These are phyloP conservation scores for Numida meleagris DNA, from an alignment of 2,113 vertebrate genomes.

Conservation along the genomic window DNA sequence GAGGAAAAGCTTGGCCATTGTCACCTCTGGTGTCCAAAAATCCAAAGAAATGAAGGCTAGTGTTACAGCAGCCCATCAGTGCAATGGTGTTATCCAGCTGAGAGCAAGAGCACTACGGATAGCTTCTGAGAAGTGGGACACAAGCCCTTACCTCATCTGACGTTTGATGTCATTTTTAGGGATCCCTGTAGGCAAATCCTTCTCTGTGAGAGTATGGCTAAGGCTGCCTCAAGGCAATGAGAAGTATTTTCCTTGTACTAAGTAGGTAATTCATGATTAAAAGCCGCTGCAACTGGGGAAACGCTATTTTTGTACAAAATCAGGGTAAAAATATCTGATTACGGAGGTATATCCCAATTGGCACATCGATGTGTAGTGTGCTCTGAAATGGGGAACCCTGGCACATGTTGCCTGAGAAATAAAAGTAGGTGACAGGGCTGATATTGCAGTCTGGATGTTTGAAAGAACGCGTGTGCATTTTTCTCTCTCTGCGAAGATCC, in stretches of 20 bases:
- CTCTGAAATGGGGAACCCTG: neutral
- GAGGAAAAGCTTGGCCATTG: neutral
- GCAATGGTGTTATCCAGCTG: neutral
- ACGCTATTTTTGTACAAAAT: neutral
- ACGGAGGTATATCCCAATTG: slow-evolving; percentile 3
- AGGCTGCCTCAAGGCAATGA: neutral
- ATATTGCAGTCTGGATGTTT: slow-evolving; percentile 2
- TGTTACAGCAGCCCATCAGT: neutral
- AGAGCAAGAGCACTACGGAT: neutral
- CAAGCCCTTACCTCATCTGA: neutral
- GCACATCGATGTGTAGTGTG: neutral
- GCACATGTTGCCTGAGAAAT: slow-evolving; percentile 1
- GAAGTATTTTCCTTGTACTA: neutral
- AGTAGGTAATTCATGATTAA: neutral
- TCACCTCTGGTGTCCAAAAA: neutral
- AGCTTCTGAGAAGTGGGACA: neutral
- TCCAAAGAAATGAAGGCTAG: neutral
- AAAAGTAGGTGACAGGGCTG: neutral
- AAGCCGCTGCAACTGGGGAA: slow-evolving; percentile 14
- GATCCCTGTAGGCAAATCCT: neutral
- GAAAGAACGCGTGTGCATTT: neutral
- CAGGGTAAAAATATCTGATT: slow-evolving; percentile 34
- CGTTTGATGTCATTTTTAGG: neutral
- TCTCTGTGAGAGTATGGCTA: neutral
- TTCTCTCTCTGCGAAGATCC: neutral